Evolutionary conservation across 2,113 vertebrate genomes (phyloP), one percentile per base, ranked within the genome.

Genomic region (Pandion haliaetus): DNA sequence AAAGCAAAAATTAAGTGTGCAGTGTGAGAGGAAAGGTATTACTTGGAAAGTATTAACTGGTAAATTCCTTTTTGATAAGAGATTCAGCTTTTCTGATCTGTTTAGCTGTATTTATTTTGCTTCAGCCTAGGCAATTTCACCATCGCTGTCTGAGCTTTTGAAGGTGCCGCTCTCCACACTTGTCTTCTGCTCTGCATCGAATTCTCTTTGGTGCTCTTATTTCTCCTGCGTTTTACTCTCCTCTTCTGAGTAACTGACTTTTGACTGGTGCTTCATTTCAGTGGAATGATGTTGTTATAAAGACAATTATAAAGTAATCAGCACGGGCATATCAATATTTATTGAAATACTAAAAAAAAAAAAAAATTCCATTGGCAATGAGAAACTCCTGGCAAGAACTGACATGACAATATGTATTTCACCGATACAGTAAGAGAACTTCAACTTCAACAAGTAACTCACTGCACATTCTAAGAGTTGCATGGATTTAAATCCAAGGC

Each of bases 321-420:
- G 97, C 97, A 95, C 66, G 95, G 98, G 98, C 98, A 98, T 98
- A 98, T 98, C 97, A 98, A 98, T 98, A 98, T 99, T 99, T 99
- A 99, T 99, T 99, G 98, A 99, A 99, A 98, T 98, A 98, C 98
- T 98, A 98, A 97, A 98, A 98, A 97, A 97, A 82, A 95, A 97
- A 95, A 96, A 78, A 42, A 97, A 96, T 93, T 98, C 97, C 98
- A 98, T 98, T 97, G 97, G 98, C 83, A 97, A 98, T 97, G 98
- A 97, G 97, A 98, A 98, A 98, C 97, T 98, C 95, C 91, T 97
- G 96, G 97, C 97, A 98, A 98, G 97, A 98, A 97, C 95, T 95
- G 97, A 98, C 97, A 97, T 98, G 96, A 98, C 97, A 97, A 97
- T 98, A 97, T 97, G 98, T 96, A 96, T 97, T 98, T 98, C 98